Evolutionary conservation across 2,888 invertebrate genomes (phyloP), one percentile per base, ranked within the genome.

Genomic region (Drosophila eohydei): DNA sequence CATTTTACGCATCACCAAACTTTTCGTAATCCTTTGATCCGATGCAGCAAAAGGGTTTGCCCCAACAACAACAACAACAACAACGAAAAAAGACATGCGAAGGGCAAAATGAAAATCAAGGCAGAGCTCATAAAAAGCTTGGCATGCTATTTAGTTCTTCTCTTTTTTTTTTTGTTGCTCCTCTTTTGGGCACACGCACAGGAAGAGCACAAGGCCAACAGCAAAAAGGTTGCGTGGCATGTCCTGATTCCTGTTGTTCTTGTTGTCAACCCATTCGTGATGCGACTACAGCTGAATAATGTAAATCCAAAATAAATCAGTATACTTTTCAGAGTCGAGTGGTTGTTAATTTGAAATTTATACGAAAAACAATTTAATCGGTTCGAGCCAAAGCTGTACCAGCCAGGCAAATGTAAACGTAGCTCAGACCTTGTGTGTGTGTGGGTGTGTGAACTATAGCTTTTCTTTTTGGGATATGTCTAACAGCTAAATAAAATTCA

Each of bases 321-420:
- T 89, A 83, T 83, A 85, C 81, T 88, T 83, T 75, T 65, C 48
- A 38, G 46, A 74, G 65, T 66, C 80, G 71, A 86, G 76, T 76
- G 89, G 86, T 88, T 85, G 85, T 85, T 85, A 85, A 85, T 89
- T 89, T 89, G 88, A 89, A 88, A 85, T 89, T 84, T 89, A 87
- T 88, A 88, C 83, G 71, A 89, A 89, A 84, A 89, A 88, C 85
- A 89, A 88, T 89, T 85, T 89, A 80, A 85, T 70, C 88, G 80
- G 54, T 77, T 82, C 76, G 76, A 71, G 68, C 82, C 80, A 84
- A 73, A 78, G 56, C 48, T 30, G 48, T n/a, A 63, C 57, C 62
- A 46, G 40, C 56, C 73, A 44, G 21, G 28, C 61, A 71, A 69
- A 60, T 60, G 65, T 66, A 61, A 63, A 51, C 66, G 56, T 57